phyloP scores from a whole-genome alignment of 2,888 invertebrate genomes.

The Agonopterix heracliana region DNA sequence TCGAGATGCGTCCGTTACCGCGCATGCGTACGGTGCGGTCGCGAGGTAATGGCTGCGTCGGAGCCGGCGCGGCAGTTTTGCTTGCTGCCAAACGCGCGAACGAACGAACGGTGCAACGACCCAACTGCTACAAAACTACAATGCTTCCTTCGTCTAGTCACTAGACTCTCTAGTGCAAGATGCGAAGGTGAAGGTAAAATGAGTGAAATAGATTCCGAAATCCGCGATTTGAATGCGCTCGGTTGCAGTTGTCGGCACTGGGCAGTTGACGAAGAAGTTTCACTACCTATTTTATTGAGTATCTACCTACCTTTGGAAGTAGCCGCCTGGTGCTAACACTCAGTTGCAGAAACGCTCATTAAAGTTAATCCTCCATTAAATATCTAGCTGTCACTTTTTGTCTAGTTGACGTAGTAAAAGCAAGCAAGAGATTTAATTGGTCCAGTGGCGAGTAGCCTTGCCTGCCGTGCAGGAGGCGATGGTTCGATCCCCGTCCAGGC shows the following conservation, averaged over 20 bases:
- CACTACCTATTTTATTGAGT: conserved; percentile 3
- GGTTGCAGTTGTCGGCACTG: not conserved
- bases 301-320: too few species aligned
- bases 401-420: too few species aligned
- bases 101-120: conserved; percentile 40
- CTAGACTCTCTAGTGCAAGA: conserved; percentile 13
- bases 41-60: conserved; percentile 54
- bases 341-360: too few species aligned
- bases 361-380: too few species aligned
- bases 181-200: conserved; percentile 54
- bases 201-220: conserved; percentile 39
- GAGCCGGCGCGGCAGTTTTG: conserved; percentile 51
- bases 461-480: too few species aligned
- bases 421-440: too few species aligned
- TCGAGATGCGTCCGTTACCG: conserved; percentile 24
- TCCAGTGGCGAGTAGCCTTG: too few species aligned
- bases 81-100: conserved; percentile 51
- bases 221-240: conserved; percentile 18
- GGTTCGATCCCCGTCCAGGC: too few species aligned
- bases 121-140: conserved; percentile 19
- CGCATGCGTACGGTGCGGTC: conserved; percentile 55
- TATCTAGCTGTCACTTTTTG: too few species aligned
- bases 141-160: conserved; percentile 22
- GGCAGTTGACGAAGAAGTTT: not conserved
- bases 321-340: too few species aligned